Evolutionary conservation across 2,113 vertebrate species (phyloP).

Genomic region (Mesocricetus auratus): DNA sequence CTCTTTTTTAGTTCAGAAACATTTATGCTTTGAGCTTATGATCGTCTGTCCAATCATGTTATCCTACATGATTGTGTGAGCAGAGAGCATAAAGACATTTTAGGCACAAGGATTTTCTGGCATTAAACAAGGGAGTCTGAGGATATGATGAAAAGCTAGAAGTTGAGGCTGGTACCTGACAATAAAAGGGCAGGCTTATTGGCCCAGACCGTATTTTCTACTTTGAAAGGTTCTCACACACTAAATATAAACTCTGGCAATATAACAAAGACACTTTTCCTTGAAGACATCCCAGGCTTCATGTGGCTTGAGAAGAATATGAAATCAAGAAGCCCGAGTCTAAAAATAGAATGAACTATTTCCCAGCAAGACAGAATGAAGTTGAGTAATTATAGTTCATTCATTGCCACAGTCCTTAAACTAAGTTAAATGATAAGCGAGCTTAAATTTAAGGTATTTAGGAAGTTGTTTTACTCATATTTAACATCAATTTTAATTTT

Average conservation of each 20-base stretch:
- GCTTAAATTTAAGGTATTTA: conserved; percentile 30
- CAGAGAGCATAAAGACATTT: conserved; percentile 66
- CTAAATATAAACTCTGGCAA: conserved; percentile 65
- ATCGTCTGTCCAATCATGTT: conserved; percentile 75
- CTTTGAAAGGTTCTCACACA: conserved; percentile 53
- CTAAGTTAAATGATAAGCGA: background rate
- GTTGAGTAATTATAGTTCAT: conserved; percentile 42
- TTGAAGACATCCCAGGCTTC: conserved; percentile 47
- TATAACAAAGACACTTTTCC: conserved; percentile 62
- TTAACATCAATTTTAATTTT: background rate
- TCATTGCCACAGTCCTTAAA: conserved; percentile 10
- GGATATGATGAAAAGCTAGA: conserved; percentile 60
- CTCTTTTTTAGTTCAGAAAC: conserved; percentile 54
- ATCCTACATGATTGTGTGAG: conserved; percentile 61
- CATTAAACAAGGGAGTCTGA: conserved; percentile 65
- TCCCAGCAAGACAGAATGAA: conserved; percentile 5
- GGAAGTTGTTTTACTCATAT: conserved; percentile 35
- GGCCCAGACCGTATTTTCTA: conserved; percentile 36
- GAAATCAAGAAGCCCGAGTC: conserved; percentile 53
- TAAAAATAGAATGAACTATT: conserved; percentile 60
- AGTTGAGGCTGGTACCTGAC: conserved; percentile 62
- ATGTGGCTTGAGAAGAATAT: conserved; percentile 42
- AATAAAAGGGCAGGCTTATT: conserved; percentile 34
- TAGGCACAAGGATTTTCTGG: conserved; percentile 42
- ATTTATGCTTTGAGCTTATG: conserved; percentile 71